Evolutionary conservation across 2,888 invertebrate genomes (phyloP).

Genomic region (Poecilobothrus nobilitatus): DNA sequence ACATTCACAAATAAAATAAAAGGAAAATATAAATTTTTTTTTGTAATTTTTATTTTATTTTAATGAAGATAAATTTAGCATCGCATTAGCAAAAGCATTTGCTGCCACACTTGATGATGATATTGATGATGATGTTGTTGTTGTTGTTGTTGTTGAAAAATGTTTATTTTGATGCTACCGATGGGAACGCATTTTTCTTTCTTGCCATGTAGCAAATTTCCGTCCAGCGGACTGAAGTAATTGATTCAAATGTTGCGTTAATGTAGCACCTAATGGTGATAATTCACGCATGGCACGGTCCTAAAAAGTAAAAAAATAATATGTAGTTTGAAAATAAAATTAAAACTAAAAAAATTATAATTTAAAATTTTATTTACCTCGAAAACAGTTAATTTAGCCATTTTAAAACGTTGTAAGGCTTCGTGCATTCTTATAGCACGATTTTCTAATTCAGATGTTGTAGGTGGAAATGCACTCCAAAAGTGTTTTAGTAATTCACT

Average conservation of each 20-base stretch:
- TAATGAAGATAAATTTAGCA: not conserved
- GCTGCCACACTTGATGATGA: not conserved
- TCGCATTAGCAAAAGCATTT: not conserved
- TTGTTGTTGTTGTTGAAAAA: not conserved
- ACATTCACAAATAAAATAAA: not conserved
- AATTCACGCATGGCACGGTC: conserved; percentile 73
- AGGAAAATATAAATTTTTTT: not conserved
- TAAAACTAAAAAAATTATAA: not conserved
- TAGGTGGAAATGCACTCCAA: conserved; percentile 88
- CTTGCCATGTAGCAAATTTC: conserved; percentile 82
- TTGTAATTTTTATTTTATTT: not conserved
- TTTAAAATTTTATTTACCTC: conserved; percentile 50
- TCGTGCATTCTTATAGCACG: conserved; percentile 82
- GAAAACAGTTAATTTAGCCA: conserved; percentile 75
- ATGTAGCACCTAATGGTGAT: conserved; percentile 67
- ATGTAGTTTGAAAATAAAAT: not conserved
- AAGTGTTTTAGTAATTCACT: conserved; percentile 88
- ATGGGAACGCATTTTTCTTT: conserved; percentile 52
- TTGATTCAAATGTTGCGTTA: conserved; percentile 80
- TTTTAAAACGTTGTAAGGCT: conserved; percentile 79
- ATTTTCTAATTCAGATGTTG: conserved; percentile 63
- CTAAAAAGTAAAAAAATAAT: conserved; percentile 43
- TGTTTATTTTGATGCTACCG: conserved; percentile 33
- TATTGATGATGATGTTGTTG: not conserved
- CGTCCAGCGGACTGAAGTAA: conserved; percentile 76